A percentile compares a stretch with the other conserved stretches of the same genome.
Evolutionary conservation across 2,888 invertebrate genomes (phyloP).

Genomic region (Papilio elwesi): DNA sequence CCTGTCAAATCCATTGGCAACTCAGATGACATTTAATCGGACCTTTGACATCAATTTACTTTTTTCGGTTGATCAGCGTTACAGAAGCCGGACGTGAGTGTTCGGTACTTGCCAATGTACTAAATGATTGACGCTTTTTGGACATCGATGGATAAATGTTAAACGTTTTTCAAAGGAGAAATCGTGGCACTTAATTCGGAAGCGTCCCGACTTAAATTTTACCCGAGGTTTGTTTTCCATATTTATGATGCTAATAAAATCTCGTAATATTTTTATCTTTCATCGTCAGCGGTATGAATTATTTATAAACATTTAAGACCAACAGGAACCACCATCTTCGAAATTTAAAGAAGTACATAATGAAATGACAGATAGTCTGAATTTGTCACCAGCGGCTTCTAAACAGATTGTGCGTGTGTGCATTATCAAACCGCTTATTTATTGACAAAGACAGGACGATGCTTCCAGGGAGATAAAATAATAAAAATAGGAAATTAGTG

Average conservation of each 20-base stretch:
- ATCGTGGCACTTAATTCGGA: neutral
- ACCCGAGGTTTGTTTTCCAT: slow-evolving; percentile 11
- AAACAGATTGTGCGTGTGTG: too few species aligned
- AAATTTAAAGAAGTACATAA: neutral
- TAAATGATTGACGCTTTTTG: neutral
- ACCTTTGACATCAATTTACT: too few species aligned
- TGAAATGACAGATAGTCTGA: too few species aligned
- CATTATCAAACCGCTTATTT: too few species aligned
- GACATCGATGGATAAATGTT: neutral
- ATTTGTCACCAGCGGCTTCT: too few species aligned
- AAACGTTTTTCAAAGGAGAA: neutral
- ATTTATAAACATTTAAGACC: slow-evolving; percentile 5
- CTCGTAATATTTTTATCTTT: slow-evolving; percentile 18
- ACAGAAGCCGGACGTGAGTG: too few species aligned
- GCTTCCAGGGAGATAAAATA: too few species aligned
- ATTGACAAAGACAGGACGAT: too few species aligned
- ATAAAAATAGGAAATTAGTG: too few species aligned
- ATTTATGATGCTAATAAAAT: slow-evolving; percentile 26
- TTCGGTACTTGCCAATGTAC: neutral
- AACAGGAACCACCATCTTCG: neutral
- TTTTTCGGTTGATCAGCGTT: too few species aligned
- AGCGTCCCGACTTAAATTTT: neutral
- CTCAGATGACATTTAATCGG: too few species aligned
- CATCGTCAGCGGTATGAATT: slow-evolving; percentile 1
- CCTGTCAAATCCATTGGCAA: too few species aligned